Conservation (phyloP, 2,113 vertebrate species). For the Crotophaga sulcirostris region DNA sequence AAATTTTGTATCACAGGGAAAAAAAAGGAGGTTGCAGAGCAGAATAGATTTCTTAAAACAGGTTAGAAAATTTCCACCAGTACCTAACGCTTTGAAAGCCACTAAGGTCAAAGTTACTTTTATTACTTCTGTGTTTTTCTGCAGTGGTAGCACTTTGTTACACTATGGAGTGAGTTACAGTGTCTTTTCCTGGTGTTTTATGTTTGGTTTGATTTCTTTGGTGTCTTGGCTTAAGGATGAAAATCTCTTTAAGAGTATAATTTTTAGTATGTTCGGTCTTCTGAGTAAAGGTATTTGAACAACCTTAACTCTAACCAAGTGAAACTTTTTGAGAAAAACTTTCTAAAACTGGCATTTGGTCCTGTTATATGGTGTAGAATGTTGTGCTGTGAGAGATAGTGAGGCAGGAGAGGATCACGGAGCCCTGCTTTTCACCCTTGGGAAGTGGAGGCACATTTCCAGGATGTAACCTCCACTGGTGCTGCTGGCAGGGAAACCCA, state of each 20-base stretch:
- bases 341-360: neutral
- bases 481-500: neutral
- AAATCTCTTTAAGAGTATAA: neutral
- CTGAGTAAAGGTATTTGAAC: neutral
- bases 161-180: neutral
- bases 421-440: neutral
- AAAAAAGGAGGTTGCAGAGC: neutral
- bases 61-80: slow-evolving; percentile 29
- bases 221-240: neutral
- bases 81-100: neutral
- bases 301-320: neutral
- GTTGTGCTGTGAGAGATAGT: neutral
- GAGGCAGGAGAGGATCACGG: neutral
- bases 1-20: neutral
- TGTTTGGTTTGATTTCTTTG: slow-evolving; percentile 13
- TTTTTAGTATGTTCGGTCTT: neutral
- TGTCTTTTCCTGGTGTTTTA: neutral
- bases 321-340: neutral
- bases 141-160: slow-evolving; percentile 23
- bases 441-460: neutral
- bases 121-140: slow-evolving; percentile 30
- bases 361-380: neutral
- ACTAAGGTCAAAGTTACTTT: neutral
- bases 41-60: slow-evolving; percentile 20
- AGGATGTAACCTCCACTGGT: neutral